Percentiles rank a stretch among this genome's conserved stretches.
These are phyloP conservation scores for Ormyrus nitidulus DNA, from an alignment of 2,888 invertebrate species.

Conservation along the genomic window DNA sequence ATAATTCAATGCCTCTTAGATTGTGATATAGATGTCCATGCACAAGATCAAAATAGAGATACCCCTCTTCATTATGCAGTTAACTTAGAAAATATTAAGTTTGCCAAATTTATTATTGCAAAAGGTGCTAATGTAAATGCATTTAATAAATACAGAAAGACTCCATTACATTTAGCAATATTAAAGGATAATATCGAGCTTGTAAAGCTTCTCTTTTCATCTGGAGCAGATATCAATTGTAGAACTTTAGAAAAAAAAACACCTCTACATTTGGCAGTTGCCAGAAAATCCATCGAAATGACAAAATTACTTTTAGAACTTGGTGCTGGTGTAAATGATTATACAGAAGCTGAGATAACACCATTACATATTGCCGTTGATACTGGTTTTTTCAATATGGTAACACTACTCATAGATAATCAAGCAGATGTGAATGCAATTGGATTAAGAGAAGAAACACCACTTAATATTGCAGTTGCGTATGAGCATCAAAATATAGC, in stretches of 20 bases:
- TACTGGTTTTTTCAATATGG: slow-evolving; percentile 20
- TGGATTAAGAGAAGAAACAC: slow-evolving; percentile 28
- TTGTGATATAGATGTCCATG: slow-evolving; percentile 6
- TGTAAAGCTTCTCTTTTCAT: slow-evolving; percentile 9
- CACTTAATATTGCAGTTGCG: slow-evolving; percentile 41
- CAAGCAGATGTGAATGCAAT: slow-evolving; percentile 46
- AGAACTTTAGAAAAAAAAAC: slow-evolving; percentile 10
- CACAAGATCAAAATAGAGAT: not conserved
- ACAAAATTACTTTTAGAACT: slow-evolving; percentile 22
- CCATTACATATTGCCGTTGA: slow-evolving; percentile 42
- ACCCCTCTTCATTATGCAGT: slow-evolving; percentile 47
- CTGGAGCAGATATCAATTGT: slow-evolving; percentile 26
- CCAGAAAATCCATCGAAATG: not conserved
- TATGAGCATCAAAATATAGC: slow-evolving; percentile 37
- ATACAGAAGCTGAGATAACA: slow-evolving; percentile 5
- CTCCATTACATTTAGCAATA: slow-evolving; percentile 45
- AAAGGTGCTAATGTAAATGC: slow-evolving; percentile 34
- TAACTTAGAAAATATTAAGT: not conserved
- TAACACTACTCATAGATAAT: slow-evolving; percentile 28
- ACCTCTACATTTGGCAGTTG: slow-evolving; percentile 22
- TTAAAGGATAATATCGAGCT: slow-evolving; percentile 26
- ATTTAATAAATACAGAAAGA: slow-evolving; percentile 10
- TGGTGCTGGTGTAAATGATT: slow-evolving; percentile 24
- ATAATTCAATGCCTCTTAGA: slow-evolving; percentile 31
- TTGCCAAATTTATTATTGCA: slow-evolving; percentile 22